Base-by-base conservation (phyloP, 2,113 vertebrate genomes). In the Rhinopomastus cyanomelas region DNA sequence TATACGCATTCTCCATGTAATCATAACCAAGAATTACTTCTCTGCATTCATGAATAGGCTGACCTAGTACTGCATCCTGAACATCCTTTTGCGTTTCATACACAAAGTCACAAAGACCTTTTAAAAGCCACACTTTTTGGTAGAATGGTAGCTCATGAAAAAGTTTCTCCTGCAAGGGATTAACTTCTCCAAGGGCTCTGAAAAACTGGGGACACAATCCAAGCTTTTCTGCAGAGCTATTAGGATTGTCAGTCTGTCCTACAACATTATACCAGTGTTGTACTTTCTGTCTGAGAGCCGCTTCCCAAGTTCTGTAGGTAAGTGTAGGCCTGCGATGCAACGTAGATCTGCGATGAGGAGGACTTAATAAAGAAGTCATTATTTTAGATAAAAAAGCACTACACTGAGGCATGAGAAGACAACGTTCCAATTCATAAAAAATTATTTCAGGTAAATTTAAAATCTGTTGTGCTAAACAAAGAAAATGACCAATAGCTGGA, bases 1-100 rank as follows among this genome's bases (percentile, higher is more conserved):
- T 98, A 72, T 99, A 99, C 0, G 98, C 98, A 81, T 99, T 99
- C 86, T 99, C 99, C 86, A 98, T 96, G 81, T 97, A 97, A 94
- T 99, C 99, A 30, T 99, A 99, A 67, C 99, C 99, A 91, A 99
- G 97, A 95, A 99, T 99, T 81, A 99, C 99, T 97, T 99, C 99
- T 86, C 99, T 97, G 95, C 99, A 99, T 95, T 99, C 99, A 44
- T 99, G 99, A 76, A 99, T 99, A 90, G 99, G 99, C 87, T 99
- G 99, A 61, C 98, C 97, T 29, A 99, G 98, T 48, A 99, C 98
- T 2, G 99, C 98, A 91, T 98, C 98, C 96, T 99, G 99, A 68
- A 99, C 98, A 88, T 98, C 98, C 91, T 98, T 99, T 92, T 99
- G 98, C 23, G 98, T 99, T 97, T 99, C 98, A 87, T 99, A 99